Evolutionary conservation across 2,113 vertebrate genomes (phyloP), one percentile per base, ranked within the genome.

Genomic region (Perccottus glenii): DNA sequence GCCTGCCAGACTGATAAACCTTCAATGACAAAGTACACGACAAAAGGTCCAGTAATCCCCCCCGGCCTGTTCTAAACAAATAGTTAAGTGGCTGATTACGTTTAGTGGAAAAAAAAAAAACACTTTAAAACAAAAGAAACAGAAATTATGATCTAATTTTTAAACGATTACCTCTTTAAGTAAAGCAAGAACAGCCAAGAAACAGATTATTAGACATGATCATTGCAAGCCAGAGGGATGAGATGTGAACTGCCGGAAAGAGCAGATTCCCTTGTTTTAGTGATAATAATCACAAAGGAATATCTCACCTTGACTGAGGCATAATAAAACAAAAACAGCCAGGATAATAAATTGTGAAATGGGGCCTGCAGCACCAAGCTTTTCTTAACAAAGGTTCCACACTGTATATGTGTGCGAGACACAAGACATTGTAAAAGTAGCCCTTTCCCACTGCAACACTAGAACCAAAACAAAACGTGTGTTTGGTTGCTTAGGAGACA

Each of bases 401-500:
- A 5, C 71, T 66, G 71, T 55, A 55, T n/a, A 75, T 59, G 58
- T 55, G 77, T 2, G 19, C 65, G 61, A 44, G 48, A 32, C 58
- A 10, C 51, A 19, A 35, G 62, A 60, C 70, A 3, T 38, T 61
- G 42, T 69, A 47, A 63, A 32, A 52, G 67, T 19, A n/a, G 51
- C 42, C 78, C 67, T 43, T 61, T 79, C 77, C 74, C 78, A 62
- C 70, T n/a, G 61, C 49, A 59, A 73, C 67, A 48, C 64, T 52
- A 79, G 80, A 68, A 74, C 87, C 83, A 86, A 80, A 88, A 90
- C 88, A 91, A 87, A 84, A 44, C 65, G 19, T 3, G 6, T 91
- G 92, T 93, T 93, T 92, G 73, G 86, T 92, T 81, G 70, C 87
- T 53, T 36, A 51, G 73, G 90, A 11, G 56, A 91, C 90, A 84